A percentile compares a stretch with the other conserved stretches of the same genome.
Conservation (phyloP, 2,888 invertebrate species). For the Nemapogon koenigi region DNA sequence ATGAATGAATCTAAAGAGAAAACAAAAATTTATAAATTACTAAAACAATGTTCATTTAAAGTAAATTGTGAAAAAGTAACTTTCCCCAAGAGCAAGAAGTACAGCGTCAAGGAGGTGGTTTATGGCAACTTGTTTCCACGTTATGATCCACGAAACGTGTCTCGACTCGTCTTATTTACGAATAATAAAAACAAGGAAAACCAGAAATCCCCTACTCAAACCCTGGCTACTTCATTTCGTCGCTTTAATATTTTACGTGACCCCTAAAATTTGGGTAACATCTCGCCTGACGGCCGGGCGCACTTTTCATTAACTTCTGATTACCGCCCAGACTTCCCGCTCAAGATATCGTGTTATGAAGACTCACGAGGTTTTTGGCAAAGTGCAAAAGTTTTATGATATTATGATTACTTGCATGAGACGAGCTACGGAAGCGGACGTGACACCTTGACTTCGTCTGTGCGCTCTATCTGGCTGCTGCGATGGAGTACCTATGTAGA, state of each 20-base stretch:
- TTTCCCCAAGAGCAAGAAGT: too few relatives aligned
- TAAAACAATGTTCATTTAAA: too few relatives aligned
- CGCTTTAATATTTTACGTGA: conserved; percentile 64
- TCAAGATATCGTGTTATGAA: conserved; percentile 38
- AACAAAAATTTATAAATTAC: too few relatives aligned
- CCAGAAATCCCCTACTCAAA: conserved; percentile 30
- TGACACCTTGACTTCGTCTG: conserved; percentile 24
- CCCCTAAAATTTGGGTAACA: conserved; percentile 20
- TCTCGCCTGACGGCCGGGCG: conserved; percentile 39
- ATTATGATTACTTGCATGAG: conserved; percentile 58
- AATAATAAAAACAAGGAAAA: conserved; percentile 63
- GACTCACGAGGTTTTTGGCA: conserved; percentile 47
- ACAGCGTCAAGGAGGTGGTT: conserved; percentile 30
- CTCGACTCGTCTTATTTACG: conserved; percentile 49
- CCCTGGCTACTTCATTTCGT: conserved; percentile 60
- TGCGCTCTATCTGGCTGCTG: background rate
- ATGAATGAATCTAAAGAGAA: too few relatives aligned
- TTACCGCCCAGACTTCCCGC: conserved; percentile 43
- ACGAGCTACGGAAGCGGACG: conserved; percentile 30
- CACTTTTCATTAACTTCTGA: conserved; percentile 63
- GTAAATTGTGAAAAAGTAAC: conserved; percentile 24
- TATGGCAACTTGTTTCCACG: conserved; percentile 47
- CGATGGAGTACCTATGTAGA: background rate
- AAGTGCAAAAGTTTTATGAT: conserved; percentile 63
- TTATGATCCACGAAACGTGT: conserved; percentile 52